A percentile compares a stretch with the other conserved stretches of the same genome.
These are phyloP conservation scores for Canis aureus DNA, from an alignment of 2,113 vertebrate genomes.

Conservation along the genomic window DNA sequence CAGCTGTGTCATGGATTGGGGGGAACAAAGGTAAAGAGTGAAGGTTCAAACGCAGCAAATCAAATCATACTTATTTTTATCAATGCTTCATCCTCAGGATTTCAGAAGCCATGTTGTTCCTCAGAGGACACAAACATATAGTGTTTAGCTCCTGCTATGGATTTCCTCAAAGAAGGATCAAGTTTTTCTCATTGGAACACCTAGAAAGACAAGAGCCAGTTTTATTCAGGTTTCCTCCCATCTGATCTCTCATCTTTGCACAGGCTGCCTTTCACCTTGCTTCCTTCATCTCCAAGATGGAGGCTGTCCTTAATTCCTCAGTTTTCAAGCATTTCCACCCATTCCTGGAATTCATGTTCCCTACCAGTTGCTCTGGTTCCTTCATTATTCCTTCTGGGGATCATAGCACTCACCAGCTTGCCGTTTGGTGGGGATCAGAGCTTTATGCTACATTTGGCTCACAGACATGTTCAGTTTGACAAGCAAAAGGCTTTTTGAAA, in stretches of 20 bases:
- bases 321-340: background rate
- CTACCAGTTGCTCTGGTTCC: background rate
- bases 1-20: background rate
- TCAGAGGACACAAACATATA: no score
- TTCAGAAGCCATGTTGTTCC: background rate
- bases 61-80: background rate
- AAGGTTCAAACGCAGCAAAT: accelerated
- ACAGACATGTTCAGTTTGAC: accelerated
- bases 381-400: no score
- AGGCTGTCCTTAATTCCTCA: background rate
- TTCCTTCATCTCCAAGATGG: background rate
- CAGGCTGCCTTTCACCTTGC: background rate
- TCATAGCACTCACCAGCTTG: accelerated
- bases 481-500: background rate
- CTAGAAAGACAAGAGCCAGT: background rate
- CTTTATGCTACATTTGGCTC: accelerated
- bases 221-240: accelerated
- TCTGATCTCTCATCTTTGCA: background rate
- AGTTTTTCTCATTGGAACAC: accelerated
- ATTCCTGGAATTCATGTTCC: background rate
- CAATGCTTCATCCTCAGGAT: accelerated
- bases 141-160: background rate
- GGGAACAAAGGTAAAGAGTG: no score
- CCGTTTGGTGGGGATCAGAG: accelerated
- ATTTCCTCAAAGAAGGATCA: background rate